Conservation (phyloP, 2,113 vertebrate species). For the Psittacus erithacus region DNA sequence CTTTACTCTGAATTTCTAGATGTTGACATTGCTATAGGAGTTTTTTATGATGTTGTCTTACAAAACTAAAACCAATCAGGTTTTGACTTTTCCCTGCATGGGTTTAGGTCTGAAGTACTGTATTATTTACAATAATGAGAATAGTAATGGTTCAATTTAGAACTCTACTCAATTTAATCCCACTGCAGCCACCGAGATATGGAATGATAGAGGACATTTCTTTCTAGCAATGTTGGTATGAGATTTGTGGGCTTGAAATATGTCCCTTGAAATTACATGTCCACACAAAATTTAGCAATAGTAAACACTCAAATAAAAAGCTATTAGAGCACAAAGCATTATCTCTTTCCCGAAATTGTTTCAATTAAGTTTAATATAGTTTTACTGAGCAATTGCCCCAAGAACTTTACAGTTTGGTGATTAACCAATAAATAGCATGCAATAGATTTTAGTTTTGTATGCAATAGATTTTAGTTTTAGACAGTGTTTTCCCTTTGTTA, state of each 20-base stretch:
- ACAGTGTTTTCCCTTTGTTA: background rate
- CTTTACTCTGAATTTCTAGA: background rate
- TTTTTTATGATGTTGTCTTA: background rate
- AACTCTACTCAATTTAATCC: background rate
- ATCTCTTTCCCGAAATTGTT: background rate
- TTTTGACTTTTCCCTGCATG: background rate
- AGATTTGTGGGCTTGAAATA: conserved; percentile 2
- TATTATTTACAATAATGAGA: background rate
- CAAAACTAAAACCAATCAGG: background rate
- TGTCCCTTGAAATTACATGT: background rate
- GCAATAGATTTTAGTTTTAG: background rate
- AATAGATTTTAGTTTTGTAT: background rate
- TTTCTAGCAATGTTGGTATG: background rate
- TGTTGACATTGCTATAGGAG: background rate
- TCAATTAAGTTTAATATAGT: conserved; percentile 2
- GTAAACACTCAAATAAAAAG: background rate
- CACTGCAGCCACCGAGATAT: background rate
- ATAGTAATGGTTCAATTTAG: background rate
- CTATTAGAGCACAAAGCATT: background rate
- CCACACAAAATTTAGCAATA: background rate
- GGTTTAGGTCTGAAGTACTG: background rate
- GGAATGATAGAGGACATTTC: background rate
- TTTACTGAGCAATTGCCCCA: background rate
- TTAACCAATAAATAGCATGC: background rate
- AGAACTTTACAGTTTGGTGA: background rate